phyloP scores from a whole-genome alignment of 2,888 invertebrate species.

The Oligia strigilis region DNA sequence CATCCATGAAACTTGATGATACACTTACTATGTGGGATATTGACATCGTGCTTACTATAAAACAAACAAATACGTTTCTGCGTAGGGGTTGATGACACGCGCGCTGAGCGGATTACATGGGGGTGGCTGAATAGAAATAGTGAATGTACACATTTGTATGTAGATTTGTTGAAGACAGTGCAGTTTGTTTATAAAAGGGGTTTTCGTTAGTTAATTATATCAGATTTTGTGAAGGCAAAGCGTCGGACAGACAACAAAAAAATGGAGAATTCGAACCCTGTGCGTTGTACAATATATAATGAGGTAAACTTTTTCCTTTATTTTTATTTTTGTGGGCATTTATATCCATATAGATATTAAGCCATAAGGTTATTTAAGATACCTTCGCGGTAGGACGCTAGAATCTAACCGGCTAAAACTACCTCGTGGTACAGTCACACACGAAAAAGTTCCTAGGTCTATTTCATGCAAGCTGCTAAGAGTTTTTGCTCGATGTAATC shows the following conservation, averaged over 20 bases:
- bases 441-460: background rate
- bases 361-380: too few relatives aligned
- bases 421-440: background rate
- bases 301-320: background rate
- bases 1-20: background rate
- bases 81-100: slow-evolving; percentile 45
- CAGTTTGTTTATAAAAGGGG: background rate
- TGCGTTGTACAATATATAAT: background rate
- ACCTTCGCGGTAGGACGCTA: too few relatives aligned
- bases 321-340: background rate
- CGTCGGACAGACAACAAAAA: too few relatives aligned
- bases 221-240: background rate
- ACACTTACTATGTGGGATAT: background rate
- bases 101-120: slow-evolving; percentile 44
- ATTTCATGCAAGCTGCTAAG: background rate
- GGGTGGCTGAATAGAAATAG: slow-evolving; percentile 10
- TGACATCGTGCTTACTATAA: background rate
- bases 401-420: too few relatives aligned
- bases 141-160: slow-evolving; percentile 34
- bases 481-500: background rate
- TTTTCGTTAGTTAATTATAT: background rate
- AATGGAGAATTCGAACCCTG: background rate
- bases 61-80: slow-evolving; percentile 19
- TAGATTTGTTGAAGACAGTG: slow-evolving; percentile 19
- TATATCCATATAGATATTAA: too few relatives aligned